A percentile compares a stretch with the other conserved stretches of the same genome.
Evolutionary conservation across 1,140 invertebrate genomes (phyloP).

Genomic region (Zophobas morio): DNA sequence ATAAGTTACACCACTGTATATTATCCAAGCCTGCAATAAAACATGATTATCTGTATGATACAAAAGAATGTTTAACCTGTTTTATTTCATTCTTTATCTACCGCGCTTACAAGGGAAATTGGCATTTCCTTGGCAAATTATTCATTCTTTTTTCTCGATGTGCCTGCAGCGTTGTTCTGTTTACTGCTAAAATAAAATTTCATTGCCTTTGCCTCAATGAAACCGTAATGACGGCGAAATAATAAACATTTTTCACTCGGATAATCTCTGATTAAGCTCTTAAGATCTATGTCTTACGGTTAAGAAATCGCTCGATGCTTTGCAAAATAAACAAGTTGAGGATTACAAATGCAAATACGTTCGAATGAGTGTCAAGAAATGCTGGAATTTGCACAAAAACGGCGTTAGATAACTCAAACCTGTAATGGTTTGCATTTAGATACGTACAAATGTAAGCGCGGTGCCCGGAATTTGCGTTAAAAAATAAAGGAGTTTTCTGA

Average conservation of each 20-base stretch:
- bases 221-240: conserved; percentile 17
- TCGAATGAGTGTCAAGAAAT: conserved; percentile 27
- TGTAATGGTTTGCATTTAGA: conserved; percentile 36
- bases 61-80: conserved; percentile 48
- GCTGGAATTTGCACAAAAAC: conserved; percentile 26
- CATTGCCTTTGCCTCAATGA: conserved; percentile 32
- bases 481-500: neutral
- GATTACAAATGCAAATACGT: conserved; percentile 29
- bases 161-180: conserved; percentile 17
- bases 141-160: conserved; percentile 39
- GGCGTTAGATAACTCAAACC: conserved; percentile 12
- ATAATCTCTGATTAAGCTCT: neutral
- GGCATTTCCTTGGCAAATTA: conserved; percentile 48
- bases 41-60: conserved; percentile 47
- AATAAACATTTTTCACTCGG: neutral
- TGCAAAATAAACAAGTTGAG: conserved; percentile 22
- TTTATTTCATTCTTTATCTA: conserved; percentile 49
- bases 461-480: neutral
- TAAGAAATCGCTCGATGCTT: conserved; percentile 11
- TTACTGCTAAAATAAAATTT: conserved; percentile 38
- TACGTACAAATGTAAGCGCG: neutral
- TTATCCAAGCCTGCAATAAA: conserved; percentile 35
- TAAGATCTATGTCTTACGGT: conserved; percentile 1
- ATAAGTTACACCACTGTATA: conserved; percentile 41
- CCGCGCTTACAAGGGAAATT: conserved; percentile 40